phyloP scores from a whole-genome alignment of 2,113 vertebrate species.

The Semicossyphus pulcher region DNA sequence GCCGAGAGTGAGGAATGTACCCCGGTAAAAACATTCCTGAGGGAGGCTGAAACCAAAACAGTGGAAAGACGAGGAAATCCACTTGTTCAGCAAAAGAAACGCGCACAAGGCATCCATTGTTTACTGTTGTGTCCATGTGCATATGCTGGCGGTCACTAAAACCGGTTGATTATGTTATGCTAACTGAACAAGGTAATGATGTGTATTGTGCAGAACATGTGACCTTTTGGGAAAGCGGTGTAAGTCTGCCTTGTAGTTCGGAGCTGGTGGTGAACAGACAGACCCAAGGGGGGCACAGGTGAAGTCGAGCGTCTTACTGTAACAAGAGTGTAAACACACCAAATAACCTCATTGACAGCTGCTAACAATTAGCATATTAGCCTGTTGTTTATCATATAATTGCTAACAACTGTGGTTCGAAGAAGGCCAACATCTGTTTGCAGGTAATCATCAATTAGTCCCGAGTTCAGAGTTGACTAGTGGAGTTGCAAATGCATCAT shows the following conservation, averaged over 20 bases:
- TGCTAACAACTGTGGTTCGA: conserved; percentile 74
- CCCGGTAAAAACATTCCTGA: conserved; percentile 75
- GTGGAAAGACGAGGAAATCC: conserved; percentile 74
- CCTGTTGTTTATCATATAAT: conserved; percentile 84
- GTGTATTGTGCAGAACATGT: conserved; percentile 53
- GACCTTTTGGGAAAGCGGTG: conserved; percentile 46
- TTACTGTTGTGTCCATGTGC: conserved; percentile 63
- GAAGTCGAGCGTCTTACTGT: conserved; percentile 79
- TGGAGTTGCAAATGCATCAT: conserved; percentile 75
- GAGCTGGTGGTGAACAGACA: conserved; percentile 25
- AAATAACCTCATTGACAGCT: conserved; percentile 74
- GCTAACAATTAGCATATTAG: conserved; percentile 84
- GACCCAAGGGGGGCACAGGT: conserved; percentile 59
- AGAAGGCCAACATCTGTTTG: conserved; percentile 80
- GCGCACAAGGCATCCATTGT: conserved; percentile 75
- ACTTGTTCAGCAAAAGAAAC: conserved; percentile 73
- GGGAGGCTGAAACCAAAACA: conserved; percentile 76
- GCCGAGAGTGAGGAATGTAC: conserved; percentile 68
- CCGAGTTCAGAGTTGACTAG: conserved; percentile 76
- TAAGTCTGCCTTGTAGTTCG: conserved; percentile 34
- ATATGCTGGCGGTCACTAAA: conserved; percentile 44
- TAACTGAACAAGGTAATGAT: conserved; percentile 71
- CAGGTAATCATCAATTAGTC: conserved; percentile 78
- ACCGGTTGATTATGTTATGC: conserved; percentile 74
- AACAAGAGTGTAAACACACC: conserved; percentile 73